These are phyloP conservation scores for Scortum barcoo DNA, from an alignment of 2,113 vertebrate genomes.

Conservation along the genomic window DNA sequence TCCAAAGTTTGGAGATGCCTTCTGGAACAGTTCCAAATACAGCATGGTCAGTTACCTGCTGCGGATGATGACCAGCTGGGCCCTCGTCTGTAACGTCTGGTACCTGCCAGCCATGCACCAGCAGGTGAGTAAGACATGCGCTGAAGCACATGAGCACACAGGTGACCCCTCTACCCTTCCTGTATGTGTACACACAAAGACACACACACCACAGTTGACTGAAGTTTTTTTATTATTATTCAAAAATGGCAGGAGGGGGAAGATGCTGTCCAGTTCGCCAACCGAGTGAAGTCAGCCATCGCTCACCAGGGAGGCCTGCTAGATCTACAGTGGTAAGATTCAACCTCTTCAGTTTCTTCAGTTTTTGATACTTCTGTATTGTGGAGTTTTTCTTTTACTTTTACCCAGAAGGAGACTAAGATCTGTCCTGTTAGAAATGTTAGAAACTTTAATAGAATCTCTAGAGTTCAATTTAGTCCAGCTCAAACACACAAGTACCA, in stretches of 20 bases:
- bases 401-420: neutral
- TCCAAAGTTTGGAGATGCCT: slow-evolving; percentile 96
- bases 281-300: slow-evolving; percentile 95
- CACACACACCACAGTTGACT: neutral
- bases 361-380: neutral
- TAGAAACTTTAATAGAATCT: neutral
- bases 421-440: neutral
- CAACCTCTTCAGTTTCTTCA: neutral
- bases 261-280: slow-evolving; percentile 96
- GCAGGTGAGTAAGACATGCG: slow-evolving; percentile 83
- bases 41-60: slow-evolving; percentile 95
- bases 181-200: slow-evolving; percentile 13
- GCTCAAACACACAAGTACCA: neutral
- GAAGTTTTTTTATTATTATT: slow-evolving; percentile 42
- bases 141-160: slow-evolving; percentile 3
- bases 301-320: slow-evolving; percentile 93
- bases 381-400: neutral
- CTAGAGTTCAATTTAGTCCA: neutral
- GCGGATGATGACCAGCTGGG: slow-evolving; percentile 99
- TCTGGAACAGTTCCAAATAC: slow-evolving; percentile 98
- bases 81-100: slow-evolving; percentile 96
- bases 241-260: slow-evolving; percentile 88
- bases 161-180: neutral
- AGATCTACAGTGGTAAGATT: slow-evolving; percentile 93
- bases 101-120: slow-evolving; percentile 95